Base-by-base conservation (phyloP, 2,113 vertebrate species). In the Pterocles burchelli region DNA sequence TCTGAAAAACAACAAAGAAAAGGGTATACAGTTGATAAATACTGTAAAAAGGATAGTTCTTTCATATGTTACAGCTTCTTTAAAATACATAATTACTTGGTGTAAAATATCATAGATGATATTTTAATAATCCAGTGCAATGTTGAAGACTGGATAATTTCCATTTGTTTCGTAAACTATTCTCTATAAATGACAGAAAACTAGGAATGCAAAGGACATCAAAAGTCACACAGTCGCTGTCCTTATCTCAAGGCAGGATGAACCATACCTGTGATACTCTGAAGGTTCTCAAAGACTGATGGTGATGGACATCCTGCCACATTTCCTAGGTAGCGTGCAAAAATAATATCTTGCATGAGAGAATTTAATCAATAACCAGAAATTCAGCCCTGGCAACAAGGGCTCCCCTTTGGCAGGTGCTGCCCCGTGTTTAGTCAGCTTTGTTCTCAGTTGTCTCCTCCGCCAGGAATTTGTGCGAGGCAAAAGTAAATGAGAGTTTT, bases 381-480 rank as follows among this genome's bases (percentile, higher is more conserved):
- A 95, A 92, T 65, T 68, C 38, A 81, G 25, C 29, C 55, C 15
- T 80, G 59, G 15, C 36, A 88, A 86, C 15, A 63, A 51, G 17
- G 71, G 72, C 65, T 88, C 33, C 52, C 31, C n/a, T 77, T 80
- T 81, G 70, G 55, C 76, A 84, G 41, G 79, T 83, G 55, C 65
- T 92, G 52, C 36, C 59, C 57, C 19, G 17, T 4, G 4, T 79
- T 76, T 72, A 73, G 31, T 89, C 78, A 88, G 74, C 67, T 94
- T 77, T 93, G 55, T 46, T 88, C 36, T 83, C 67, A 43, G 43
- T 54, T 86, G 36, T 54, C 43, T 79, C 26, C 26, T 63, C 36
- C 88, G 81, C 67, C 78, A 95, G 85, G 65, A 91, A 85, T 82
- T 54, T 66, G 28, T 92, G 72, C 70, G 46, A 88, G 72, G 63